phyloP scores from a whole-genome alignment of 2,888 invertebrate genomes.

The Patella ulyssiponensis region DNA sequence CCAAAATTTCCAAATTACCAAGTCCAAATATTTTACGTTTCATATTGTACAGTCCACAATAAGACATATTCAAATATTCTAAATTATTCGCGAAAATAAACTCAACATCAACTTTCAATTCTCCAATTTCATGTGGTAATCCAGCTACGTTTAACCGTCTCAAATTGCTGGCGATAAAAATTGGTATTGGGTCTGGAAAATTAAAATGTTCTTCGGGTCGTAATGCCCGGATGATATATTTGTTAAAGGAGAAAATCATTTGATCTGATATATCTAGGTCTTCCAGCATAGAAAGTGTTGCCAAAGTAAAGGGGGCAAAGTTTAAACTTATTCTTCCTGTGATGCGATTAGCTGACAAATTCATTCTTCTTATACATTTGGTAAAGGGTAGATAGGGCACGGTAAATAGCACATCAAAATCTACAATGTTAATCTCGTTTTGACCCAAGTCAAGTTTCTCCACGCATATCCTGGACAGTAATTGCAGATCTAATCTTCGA shows the following conservation, averaged over 20 bases:
- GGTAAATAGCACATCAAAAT: background rate
- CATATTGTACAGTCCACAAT: background rate
- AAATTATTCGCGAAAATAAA: background rate
- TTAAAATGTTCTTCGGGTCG: background rate
- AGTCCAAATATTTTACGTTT: background rate
- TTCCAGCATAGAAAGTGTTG: background rate
- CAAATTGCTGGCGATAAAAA: background rate
- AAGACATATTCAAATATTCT: background rate
- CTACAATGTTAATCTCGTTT: background rate
- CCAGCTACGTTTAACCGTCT: background rate
- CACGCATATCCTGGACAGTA: background rate
- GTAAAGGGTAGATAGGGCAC: background rate
- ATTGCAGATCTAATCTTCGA: background rate
- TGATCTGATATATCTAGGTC: background rate
- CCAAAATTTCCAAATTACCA: background rate
- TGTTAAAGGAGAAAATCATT: background rate
- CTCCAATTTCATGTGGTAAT: background rate
- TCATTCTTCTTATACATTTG: background rate
- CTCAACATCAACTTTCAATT: background rate
- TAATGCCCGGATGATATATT: background rate
- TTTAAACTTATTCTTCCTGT: background rate
- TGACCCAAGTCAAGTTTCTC: background rate
- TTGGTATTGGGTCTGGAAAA: background rate
- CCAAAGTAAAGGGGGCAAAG: background rate
- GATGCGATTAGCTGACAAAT: background rate